phyloP scores from a whole-genome alignment of 2,888 invertebrate species.

The Micoletzkya japonica region DNA sequence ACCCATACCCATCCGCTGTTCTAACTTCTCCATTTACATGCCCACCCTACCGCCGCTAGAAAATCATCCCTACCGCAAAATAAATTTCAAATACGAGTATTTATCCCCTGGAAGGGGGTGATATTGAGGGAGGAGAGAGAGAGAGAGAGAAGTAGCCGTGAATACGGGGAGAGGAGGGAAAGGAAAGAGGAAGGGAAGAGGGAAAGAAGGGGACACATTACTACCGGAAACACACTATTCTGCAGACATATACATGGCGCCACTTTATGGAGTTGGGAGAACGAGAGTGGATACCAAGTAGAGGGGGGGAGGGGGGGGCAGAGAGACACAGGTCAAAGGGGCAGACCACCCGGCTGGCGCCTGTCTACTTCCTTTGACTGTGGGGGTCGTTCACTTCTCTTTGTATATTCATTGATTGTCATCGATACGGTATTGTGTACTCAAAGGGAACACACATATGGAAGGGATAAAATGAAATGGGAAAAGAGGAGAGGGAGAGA shows the following conservation, averaged over 20 bases:
- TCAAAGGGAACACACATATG: slow-evolving; percentile 8
- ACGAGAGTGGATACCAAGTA: neutral
- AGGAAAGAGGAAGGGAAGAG: neutral
- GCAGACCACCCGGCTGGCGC: slow-evolving; percentile 27
- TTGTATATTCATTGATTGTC: neutral
- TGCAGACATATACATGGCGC: too few species aligned
- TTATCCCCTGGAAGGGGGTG: slow-evolving; percentile 14
- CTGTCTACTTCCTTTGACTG: neutral
- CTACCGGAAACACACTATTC: too few species aligned
- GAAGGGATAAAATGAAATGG: slow-evolving; percentile 6
- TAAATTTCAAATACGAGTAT: too few species aligned
- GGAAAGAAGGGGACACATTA: slow-evolving; percentile 16
- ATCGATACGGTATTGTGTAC: slow-evolving; percentile 23
- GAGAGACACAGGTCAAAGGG: too few species aligned
- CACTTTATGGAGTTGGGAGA: too few species aligned
- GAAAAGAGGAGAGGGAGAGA: neutral
- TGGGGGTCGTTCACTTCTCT: neutral
- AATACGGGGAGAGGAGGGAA: neutral
- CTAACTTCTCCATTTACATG: too few species aligned
- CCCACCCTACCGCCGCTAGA: too few species aligned
- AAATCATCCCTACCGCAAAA: too few species aligned
- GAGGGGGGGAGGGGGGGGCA: neutral
- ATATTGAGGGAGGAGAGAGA: slow-evolving; percentile 3
- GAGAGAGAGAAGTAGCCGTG: neutral
- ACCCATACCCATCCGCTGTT: too few species aligned